phyloP scores from a whole-genome alignment of 2,888 invertebrate species.

The Alcis repandata region DNA sequence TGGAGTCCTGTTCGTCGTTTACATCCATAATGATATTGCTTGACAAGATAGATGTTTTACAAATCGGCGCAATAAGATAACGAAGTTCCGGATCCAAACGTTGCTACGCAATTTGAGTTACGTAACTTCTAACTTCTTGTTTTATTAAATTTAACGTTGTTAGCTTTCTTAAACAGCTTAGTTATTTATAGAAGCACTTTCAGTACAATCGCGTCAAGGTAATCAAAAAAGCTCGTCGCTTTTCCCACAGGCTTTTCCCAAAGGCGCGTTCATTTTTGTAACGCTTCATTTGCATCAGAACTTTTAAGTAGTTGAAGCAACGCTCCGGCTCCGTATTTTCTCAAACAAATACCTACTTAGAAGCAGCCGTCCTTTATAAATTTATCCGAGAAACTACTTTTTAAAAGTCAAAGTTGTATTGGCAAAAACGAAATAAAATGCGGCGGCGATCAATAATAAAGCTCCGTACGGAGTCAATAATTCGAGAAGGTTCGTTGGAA shows the following conservation, averaged over 20 bases:
- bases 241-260: slow-evolving; percentile 55
- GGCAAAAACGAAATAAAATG: slow-evolving; percentile 45
- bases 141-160: slow-evolving; percentile 3
- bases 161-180: neutral
- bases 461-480: slow-evolving; percentile 27
- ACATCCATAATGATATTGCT: slow-evolving; percentile 35
- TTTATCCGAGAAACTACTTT: slow-evolving; percentile 58
- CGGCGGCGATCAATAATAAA: slow-evolving; percentile 32
- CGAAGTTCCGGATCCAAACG: slow-evolving; percentile 9
- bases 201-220: slow-evolving; percentile 48
- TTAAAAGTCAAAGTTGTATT: slow-evolving; percentile 57
- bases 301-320: slow-evolving; percentile 75
- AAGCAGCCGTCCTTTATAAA: slow-evolving; percentile 53
- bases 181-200: slow-evolving; percentile 39
- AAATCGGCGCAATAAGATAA: slow-evolving; percentile 21
- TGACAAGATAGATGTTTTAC: slow-evolving; percentile 34
- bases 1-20: slow-evolving; percentile 34
- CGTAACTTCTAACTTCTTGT: neutral
- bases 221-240: slow-evolving; percentile 51
- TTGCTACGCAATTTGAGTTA: slow-evolving; percentile 1
- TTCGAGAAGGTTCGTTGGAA: slow-evolving; percentile 34
- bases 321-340: slow-evolving; percentile 65
- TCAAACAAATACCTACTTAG: slow-evolving; percentile 67
- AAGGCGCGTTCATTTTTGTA: slow-evolving; percentile 72
- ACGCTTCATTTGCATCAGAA: slow-evolving; percentile 79